These are phyloP conservation scores for Larimichthys crocea DNA, from an alignment of 2,113 vertebrate genomes.

Conservation along the genomic window DNA sequence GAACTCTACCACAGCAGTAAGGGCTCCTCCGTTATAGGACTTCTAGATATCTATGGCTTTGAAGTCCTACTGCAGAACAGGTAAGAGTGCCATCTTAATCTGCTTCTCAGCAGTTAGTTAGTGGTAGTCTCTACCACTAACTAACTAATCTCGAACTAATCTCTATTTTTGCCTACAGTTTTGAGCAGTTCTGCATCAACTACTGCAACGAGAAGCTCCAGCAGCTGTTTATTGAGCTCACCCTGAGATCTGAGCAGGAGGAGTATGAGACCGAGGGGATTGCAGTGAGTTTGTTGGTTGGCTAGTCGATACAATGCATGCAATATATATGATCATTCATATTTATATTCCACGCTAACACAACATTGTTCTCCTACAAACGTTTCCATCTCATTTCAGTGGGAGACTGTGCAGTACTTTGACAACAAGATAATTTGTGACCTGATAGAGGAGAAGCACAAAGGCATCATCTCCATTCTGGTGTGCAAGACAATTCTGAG, in stretches of 20 bases:
- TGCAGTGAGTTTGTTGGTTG: conserved; percentile 81
- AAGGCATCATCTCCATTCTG: conserved; percentile 97
- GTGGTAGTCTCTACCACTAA: background rate
- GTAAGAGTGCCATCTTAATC: conserved; percentile 67
- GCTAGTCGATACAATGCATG: background rate
- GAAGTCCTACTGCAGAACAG: conserved; percentile 97
- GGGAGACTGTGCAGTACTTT: conserved; percentile 97
- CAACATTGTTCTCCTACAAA: background rate
- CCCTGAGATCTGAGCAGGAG: conserved; percentile 95
- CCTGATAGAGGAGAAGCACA: conserved; percentile 97
- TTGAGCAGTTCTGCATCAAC: conserved; percentile 99
- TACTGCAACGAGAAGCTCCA: conserved; percentile 99
- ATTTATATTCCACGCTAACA: background rate
- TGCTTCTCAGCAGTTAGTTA: background rate
- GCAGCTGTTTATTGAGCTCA: conserved; percentile 97
- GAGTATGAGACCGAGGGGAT: conserved; percentile 96
- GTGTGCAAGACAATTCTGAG: conserved; percentile 75
- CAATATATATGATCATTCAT: background rate
- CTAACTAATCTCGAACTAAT: too few relatives aligned
- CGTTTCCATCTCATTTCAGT: conserved; percentile 80
- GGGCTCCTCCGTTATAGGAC: conserved; percentile 90
- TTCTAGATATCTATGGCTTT: conserved; percentile 98
- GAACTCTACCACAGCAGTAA: conserved; percentile 89
- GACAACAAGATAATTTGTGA: conserved; percentile 99
- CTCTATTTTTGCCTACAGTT: conserved; percentile 80